These are phyloP conservation scores for Lamellibrachia luymesi DNA, from an alignment of 1,140 invertebrate genomes.

Conservation along the genomic window DNA sequence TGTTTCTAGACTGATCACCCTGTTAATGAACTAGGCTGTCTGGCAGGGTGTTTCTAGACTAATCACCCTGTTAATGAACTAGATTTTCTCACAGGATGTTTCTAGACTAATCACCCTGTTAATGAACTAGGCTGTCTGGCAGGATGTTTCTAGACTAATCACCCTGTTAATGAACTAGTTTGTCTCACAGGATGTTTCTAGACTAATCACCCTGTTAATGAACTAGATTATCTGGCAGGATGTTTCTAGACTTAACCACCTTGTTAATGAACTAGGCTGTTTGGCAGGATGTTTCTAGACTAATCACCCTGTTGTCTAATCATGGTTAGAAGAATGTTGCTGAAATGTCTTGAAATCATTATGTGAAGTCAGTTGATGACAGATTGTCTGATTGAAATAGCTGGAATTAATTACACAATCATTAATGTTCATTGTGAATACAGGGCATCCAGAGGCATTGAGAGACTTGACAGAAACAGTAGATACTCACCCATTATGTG, in stretches of 20 bases:
- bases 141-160: too few species aligned
- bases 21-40: too few species aligned
- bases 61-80: too few species aligned
- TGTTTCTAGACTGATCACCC: too few species aligned
- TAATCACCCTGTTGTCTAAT: too few species aligned
- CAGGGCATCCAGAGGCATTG: background rate
- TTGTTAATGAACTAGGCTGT: background rate
- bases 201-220: background rate
- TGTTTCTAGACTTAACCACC: background rate
- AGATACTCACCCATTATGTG: background rate
- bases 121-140: too few species aligned
- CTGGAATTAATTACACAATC: background rate
- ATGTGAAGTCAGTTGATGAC: background rate
- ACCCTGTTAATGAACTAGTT: too few species aligned
- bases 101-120: too few species aligned
- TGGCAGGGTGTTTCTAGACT: too few species aligned
- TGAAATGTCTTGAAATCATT: background rate
- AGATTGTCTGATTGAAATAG: background rate
- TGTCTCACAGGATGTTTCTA: too few species aligned
- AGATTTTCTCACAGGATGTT: too few species aligned
- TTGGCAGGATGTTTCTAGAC: background rate
- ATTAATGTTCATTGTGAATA: background rate
- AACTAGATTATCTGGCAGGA: background rate
- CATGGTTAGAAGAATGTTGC: background rate
- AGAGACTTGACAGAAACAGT: background rate